Evolutionary conservation across 2,113 vertebrate genomes (phyloP), one percentile per base, ranked within the genome.

Genomic region (Pelvicachromis taeniatus): DNA sequence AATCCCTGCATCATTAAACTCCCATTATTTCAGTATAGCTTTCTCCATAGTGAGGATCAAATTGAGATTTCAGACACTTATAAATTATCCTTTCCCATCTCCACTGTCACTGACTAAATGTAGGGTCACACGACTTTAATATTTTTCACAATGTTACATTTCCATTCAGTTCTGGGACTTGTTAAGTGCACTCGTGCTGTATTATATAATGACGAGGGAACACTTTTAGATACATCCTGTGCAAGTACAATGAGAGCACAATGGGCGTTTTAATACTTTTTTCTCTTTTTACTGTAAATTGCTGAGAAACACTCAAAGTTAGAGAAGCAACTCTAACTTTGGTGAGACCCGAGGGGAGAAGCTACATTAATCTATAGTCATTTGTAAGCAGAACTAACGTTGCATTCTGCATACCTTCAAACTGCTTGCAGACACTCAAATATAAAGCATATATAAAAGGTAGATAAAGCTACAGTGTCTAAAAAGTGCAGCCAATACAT

Each of bases 381-480:
- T 31, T 35, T 35, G 21, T 84, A 19, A 80, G 21, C 26, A 42
- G 17, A 48, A 45, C 21, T 56, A 68, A 77, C 26, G 26, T 63
- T 77, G 7, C 16, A 61, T 35, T 73, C 7, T 55, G 4, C 45
- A 17, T 11, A 59, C 19, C 82, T 78, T 85, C 40, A 81, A 78
- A 81, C 78, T 81, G 56, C 50, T 10, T 16, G 26, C 83, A 89
- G 82, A 89, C 19, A 88, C 68, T 42, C 68, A 50, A 73, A 31
- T 48, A 48, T 73, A 19, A 48, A 73, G 3, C 40, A 45, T 45
- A 48, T 48, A 48, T 48, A 29, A 75, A 73, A 29, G 68, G 42
- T 48, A 29, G 23, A 31, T 31, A 73, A 19, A 75, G 45, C 70
- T 50, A 31, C 26, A 31, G 65, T 10, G 65, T 73, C 23, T 75